Percentiles rank a stretch among this genome's conserved stretches.
phyloP scores from a whole-genome alignment of 2,113 vertebrate species.

The Pungitius pungitius region DNA sequence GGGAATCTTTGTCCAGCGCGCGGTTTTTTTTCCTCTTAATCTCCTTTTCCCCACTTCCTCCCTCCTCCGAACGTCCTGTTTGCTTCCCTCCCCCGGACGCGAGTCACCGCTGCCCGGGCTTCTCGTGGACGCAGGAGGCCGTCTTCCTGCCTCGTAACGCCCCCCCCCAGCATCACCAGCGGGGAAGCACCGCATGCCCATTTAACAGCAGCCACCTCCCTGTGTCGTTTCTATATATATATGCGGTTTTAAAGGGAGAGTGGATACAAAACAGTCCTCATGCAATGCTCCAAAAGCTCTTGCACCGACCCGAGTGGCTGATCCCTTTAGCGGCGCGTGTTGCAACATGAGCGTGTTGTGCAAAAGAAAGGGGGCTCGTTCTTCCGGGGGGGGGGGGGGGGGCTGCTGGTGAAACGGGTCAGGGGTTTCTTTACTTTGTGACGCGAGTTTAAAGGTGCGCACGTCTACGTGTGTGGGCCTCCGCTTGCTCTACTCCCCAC shows the following conservation, averaged over 20 bases:
- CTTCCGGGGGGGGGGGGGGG: too few relatives aligned
- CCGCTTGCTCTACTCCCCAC: constrained; percentile 66
- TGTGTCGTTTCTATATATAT: too few relatives aligned
- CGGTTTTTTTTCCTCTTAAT: too few relatives aligned
- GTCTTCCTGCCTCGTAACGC: too few relatives aligned
- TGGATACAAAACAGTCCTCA: background rate
- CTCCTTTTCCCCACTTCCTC: background rate
- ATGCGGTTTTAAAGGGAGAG: too few relatives aligned
- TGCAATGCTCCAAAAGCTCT: background rate
- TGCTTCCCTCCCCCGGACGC: constrained; percentile 32
- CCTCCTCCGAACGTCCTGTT: constrained; percentile 1
- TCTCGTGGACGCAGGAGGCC: constrained; percentile 33
- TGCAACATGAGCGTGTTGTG: constrained; percentile 58
- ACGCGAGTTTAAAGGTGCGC: constrained; percentile 32
- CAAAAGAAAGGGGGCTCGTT: constrained; percentile 50
- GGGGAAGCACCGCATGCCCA: too few relatives aligned
- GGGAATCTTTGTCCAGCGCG: constrained; percentile 65
- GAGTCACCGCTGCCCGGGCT: constrained; percentile 47
- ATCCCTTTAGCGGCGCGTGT: constrained; percentile 49
- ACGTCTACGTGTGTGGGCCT: constrained; percentile 14
- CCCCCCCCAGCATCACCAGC: too few relatives aligned
- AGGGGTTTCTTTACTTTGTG: constrained; percentile 67
- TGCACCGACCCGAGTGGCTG: constrained; percentile 15
- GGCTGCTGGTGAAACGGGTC: constrained; percentile 66
- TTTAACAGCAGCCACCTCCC: too few relatives aligned